Conservation (phyloP, 2,113 vertebrate species). For the Vicugna pacos region DNA sequence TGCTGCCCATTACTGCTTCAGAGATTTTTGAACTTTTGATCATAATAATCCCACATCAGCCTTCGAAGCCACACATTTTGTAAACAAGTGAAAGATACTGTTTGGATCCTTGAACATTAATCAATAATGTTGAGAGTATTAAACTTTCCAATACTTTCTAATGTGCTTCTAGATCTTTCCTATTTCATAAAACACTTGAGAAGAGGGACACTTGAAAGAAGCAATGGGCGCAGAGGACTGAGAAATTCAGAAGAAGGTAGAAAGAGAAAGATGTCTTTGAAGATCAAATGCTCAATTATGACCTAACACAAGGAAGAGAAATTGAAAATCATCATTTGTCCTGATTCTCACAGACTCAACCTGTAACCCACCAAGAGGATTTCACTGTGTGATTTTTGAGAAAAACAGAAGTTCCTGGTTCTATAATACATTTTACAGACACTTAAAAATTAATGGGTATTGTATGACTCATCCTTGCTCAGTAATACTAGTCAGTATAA, state of each 20-base stretch:
- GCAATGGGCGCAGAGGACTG: background rate
- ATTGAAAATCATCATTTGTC: background rate
- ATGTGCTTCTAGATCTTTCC: background rate
- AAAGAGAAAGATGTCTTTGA: background rate
- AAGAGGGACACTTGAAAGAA: background rate
- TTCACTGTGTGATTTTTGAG: background rate
- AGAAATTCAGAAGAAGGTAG: background rate
- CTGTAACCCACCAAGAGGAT: background rate
- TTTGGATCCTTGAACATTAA: background rate
- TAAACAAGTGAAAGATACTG: background rate
- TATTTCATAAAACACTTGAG: background rate
- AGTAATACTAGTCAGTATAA: background rate
- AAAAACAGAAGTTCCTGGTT: background rate
- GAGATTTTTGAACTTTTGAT: background rate
- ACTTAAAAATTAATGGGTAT: conserved; percentile 57
- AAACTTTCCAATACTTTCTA: background rate
- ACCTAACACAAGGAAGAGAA: background rate
- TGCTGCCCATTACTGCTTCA: background rate
- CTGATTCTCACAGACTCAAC: background rate
- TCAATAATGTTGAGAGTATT: background rate
- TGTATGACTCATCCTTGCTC: conserved; percentile 48
- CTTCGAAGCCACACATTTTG: background rate
- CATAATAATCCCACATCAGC: background rate
- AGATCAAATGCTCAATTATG: background rate
- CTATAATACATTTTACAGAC: background rate